Base-by-base conservation (phyloP, 2,113 vertebrate genomes). In the Hippoglossus stenolepis region DNA sequence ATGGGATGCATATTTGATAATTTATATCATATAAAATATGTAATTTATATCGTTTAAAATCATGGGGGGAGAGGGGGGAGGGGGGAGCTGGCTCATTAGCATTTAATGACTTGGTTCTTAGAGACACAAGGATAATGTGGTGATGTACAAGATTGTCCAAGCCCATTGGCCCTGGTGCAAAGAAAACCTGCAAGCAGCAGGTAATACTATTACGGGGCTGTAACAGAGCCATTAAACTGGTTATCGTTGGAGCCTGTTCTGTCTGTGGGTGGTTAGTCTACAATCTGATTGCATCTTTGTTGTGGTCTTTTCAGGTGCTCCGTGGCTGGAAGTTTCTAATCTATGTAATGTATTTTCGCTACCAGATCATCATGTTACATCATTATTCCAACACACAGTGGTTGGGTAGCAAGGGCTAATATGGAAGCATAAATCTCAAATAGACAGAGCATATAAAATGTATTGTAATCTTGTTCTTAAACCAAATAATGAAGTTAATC, bases 131-230 rank as follows among this genome's bases (percentile, higher is more conserved):
- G 60, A 76, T 67, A 79, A 73, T 43, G 75, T 75, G 75, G 71
- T 54, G n/a, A 75, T n/a, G 40, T 45, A 40, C 62, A 60, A 20
- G 15, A 70, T 72, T 75, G 40, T 73, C 40, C 28, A 35, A 63
- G 62, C 20, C 38, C 40, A 43, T 43, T 11, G 38, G 38, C 70
- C 17, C 66, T 66, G 60, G 64, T 61, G 45, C 18, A 26, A 40
- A 62, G 69, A 84, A 77, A 79, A 66, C 28, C 78, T 84, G 69
- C 28, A 72, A 74, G 70, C 59, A 58, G 65, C 56, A 79, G 72
- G 63, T 84, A 59, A 88, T 69, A 61, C 60, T 24, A 73, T 89
- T 82, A 84, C 61, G 65, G 45, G 26, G 58, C 43, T 40, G 54
- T 57, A 54, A 67, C 45, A 14, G 59, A 23, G 59, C 35, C 54